phyloP scores from a whole-genome alignment of 2,888 invertebrate species.

The Oxytorus armatus region DNA sequence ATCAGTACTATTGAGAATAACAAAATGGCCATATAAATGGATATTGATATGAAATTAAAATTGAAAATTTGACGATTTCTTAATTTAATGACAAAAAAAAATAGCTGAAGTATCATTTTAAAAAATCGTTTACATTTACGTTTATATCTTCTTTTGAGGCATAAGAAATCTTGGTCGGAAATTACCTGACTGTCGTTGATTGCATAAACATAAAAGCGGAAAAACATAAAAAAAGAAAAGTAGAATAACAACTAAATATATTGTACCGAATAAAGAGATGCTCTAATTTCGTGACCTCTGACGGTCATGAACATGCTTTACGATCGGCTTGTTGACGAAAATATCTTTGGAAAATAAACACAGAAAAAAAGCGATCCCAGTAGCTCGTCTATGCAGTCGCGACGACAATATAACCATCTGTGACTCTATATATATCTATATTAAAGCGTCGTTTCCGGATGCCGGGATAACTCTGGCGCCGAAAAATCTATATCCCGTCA shows the following conservation, averaged over 20 bases:
- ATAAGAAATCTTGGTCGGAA: too few relatives aligned
- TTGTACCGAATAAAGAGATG: slow-evolving; percentile 16
- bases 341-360: slow-evolving; percentile 62
- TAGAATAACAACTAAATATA: not conserved
- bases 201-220: too few relatives aligned
- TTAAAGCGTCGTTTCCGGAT: slow-evolving; percentile 6
- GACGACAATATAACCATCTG: slow-evolving; percentile 6
- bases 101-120: too few relatives aligned
- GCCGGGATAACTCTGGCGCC: slow-evolving; percentile 61
- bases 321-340: slow-evolving; percentile 69
- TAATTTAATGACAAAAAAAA: too few relatives aligned
- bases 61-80: too few relatives aligned
- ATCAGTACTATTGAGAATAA: too few relatives aligned
- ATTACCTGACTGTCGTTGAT: too few relatives aligned
- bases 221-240: too few relatives aligned
- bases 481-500: slow-evolving; percentile 65
- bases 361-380: slow-evolving; percentile 40
- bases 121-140: too few relatives aligned
- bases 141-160: too few relatives aligned
- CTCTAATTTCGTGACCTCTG: slow-evolving; percentile 8
- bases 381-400: not conserved
- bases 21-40: too few relatives aligned
- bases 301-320: slow-evolving; percentile 51
- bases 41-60: too few relatives aligned
- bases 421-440: slow-evolving; percentile 5